Conservation (phyloP, 2,797 vertebrate genomes). For the Mus spretus region DNA sequence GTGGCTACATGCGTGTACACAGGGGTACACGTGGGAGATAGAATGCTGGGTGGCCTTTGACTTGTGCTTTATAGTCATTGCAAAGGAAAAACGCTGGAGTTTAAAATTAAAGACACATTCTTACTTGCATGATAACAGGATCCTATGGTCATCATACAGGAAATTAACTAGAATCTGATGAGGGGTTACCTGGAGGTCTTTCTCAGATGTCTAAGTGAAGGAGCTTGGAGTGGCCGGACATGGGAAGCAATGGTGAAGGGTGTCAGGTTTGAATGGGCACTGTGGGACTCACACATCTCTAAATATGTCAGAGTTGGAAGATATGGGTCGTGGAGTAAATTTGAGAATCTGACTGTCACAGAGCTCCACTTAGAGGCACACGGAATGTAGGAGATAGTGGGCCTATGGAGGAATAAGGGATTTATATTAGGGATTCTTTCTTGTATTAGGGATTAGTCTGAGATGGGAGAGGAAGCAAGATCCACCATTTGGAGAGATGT, state of each 20-base stretch:
- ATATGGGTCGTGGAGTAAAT: no score
- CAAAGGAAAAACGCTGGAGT: neutral
- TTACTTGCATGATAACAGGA: neutral
- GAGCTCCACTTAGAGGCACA: no score
- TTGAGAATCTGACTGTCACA: no score
- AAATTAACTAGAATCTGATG: neutral
- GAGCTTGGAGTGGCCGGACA: fast-evolving
- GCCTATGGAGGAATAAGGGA: no score
- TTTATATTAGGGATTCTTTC: neutral
- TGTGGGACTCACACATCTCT: neutral
- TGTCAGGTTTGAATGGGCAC: neutral
- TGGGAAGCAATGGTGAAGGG: fast-evolving
- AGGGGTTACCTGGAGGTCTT: fast-evolving
- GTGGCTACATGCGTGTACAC: neutral
- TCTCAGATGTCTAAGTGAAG: neutral
- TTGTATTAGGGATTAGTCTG: neutral
- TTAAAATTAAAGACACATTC: neutral
- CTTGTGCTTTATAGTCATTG: no score
- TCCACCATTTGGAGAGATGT: neutral
- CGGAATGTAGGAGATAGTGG: fast-evolving
- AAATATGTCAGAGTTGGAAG: neutral
- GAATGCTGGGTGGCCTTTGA: fast-evolving
- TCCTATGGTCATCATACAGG: neutral
- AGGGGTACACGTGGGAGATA: fast-evolving
- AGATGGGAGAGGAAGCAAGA: neutral